These are phyloP conservation scores for Taxidea taxus DNA, from an alignment of 2,113 vertebrate genomes.

Conservation along the genomic window DNA sequence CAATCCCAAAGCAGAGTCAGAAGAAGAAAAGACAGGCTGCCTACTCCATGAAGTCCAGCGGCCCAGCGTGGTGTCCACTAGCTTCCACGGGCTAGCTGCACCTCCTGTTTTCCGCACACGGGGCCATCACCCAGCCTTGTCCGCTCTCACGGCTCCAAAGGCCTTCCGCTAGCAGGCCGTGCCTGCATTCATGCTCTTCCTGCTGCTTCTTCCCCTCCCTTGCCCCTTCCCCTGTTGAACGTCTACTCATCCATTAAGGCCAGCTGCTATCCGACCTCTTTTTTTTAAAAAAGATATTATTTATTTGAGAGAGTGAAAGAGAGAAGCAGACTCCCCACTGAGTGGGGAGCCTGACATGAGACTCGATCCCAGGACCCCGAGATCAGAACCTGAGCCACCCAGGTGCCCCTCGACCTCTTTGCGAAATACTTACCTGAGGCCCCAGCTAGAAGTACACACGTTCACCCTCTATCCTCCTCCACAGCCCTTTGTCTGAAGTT, in stretches of 20 bases:
- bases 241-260: not conserved
- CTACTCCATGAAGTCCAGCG: not conserved
- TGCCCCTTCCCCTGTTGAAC: not conserved
- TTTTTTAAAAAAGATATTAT: no score
- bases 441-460: not conserved
- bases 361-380: no score
- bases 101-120: not conserved
- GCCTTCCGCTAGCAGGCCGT: not conserved
- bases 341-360: no score
- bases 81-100: not conserved
- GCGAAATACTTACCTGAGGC: not conserved
- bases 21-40: not conserved
- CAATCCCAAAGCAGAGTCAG: not conserved
- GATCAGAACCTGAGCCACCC: no score
- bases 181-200: not conserved
- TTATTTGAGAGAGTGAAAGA: no score
- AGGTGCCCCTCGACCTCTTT: not conserved
- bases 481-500: not conserved
- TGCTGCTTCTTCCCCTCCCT: not conserved
- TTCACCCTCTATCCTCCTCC: not conserved
- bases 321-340: no score
- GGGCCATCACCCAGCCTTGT: not conserved
- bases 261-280: not conserved
- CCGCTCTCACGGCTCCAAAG: not conserved
- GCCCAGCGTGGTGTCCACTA: not conserved